A percentile compares a stretch with the other conserved stretches of the same genome.
Conservation (phyloP, 2,113 vertebrate genomes). For the Rhinogobius similis region DNA sequence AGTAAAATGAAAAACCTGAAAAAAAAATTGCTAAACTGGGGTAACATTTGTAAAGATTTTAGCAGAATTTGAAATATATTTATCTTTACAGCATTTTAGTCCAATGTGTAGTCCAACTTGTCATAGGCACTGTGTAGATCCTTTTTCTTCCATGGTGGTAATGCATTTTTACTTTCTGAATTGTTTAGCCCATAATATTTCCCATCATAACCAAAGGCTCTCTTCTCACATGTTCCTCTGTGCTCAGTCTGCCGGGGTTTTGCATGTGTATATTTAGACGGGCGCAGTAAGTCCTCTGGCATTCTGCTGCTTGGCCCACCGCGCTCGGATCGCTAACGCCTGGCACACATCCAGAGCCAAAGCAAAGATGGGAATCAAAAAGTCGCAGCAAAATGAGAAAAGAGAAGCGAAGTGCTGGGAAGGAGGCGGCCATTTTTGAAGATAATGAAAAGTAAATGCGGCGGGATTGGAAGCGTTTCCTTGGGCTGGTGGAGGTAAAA, state of each 20-base stretch:
- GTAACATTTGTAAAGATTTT: too few relatives aligned
- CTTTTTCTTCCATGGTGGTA: too few relatives aligned
- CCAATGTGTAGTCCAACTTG: too few relatives aligned
- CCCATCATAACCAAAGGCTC: neutral
- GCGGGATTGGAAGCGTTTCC: constrained; percentile 10
- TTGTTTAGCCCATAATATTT: neutral
- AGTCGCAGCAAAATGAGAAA: neutral
- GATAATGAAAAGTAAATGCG: constrained; percentile 20
- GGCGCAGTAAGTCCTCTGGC: constrained; percentile 39
- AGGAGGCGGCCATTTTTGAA: constrained; percentile 2
- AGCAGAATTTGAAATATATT: too few relatives aligned
- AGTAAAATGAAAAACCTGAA: too few relatives aligned
- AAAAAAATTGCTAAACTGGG: too few relatives aligned
- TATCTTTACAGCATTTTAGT: too few relatives aligned
- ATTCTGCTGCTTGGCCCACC: constrained; percentile 25
- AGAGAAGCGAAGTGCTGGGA: constrained; percentile 1
- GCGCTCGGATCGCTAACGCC: constrained; percentile 20
- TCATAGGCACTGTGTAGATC: too few relatives aligned
- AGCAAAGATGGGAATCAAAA: constrained; percentile 25
- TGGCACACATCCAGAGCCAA: constrained; percentile 23
- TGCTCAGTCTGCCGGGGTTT: neutral
- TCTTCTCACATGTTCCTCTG: neutral
- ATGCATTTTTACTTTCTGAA: neutral
- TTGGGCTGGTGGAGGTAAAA: neutral
- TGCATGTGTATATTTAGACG: constrained; percentile 36